Evolutionary conservation across 2,888 invertebrate species (phyloP).

Genomic region (Sussaba pulchella): DNA sequence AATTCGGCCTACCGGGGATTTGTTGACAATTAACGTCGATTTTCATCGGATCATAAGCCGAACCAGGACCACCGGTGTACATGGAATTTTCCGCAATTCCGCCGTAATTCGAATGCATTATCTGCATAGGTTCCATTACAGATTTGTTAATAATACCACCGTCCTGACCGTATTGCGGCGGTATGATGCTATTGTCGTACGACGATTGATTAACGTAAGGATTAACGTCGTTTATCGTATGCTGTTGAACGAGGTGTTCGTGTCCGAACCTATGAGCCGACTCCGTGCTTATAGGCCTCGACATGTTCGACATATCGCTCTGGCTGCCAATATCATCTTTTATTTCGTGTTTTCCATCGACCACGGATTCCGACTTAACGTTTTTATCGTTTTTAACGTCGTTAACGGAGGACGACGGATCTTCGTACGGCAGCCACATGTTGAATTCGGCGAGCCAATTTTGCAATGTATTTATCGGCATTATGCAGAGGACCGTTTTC

Average conservation of each 20-base stretch:
- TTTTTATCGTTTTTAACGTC: constrained; percentile 63
- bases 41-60: constrained; percentile 74
- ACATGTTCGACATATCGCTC: constrained; percentile 77
- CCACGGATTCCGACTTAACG: constrained; percentile 73
- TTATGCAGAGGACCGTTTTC: constrained; percentile 96
- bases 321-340: constrained; percentile 80
- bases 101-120: constrained; percentile 73
- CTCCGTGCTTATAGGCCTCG: constrained; percentile 77
- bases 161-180: constrained; percentile 74
- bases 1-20: constrained; percentile 71
- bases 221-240: constrained; percentile 73
- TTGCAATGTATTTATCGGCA: constrained; percentile 99
- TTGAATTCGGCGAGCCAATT: constrained; percentile 99
- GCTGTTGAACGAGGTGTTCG: constrained; percentile 74
- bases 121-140: constrained; percentile 70
- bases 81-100: constrained; percentile 75
- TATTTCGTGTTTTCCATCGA: constrained; percentile 77
- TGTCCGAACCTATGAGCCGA: constrained; percentile 75
- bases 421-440: constrained; percentile 96
- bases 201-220: constrained; percentile 73
- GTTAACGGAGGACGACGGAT: constrained; percentile 76
- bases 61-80: constrained; percentile 70
- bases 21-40: constrained; percentile 74
- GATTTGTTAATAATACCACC: constrained; percentile 73
- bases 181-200: constrained; percentile 75